Evolutionary conservation across 1,140 invertebrate species (phyloP), one percentile per base, ranked within the genome.

Genomic region (Pomacea maculata): DNA sequence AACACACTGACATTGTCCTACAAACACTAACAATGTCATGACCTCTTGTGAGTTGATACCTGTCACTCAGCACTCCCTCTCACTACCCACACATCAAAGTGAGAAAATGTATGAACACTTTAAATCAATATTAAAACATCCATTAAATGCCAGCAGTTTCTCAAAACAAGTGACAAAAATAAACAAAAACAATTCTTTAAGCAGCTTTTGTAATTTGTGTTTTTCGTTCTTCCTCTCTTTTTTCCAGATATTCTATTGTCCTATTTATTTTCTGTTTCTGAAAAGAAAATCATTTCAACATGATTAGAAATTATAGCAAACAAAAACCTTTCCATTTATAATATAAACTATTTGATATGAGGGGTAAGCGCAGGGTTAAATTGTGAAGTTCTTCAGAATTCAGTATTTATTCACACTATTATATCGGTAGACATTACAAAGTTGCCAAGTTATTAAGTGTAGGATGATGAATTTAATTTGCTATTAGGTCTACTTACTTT

Each of bases 161-260:
- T 34, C 10, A n/a, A 70, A n/a, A 45, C 34, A 45, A 70, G 12
- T 29, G 29, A 17, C 12, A 57, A 76, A 57, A 76, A 5, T 2
- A 9, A 52, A 12, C 14, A 7, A 9, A 11, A 54, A 17, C 10
- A 52, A 8, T 29, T 14, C 67, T 29, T 9, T 34, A 17, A n/a
- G 77, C 67, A 67, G 54, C 55, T n/a, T 57, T 25, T 11, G 10
- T 34, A n/a, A 34, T 34, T 25, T 52, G 25, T 29, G 21, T 70
- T 19, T n/a, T 19, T 67, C 74, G 67, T 73, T 78, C 70, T 55
- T 81, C 80, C 45, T 75, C 45, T 71, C 70, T 76, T 63, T 73
- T 81, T 64, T 81, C 80, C 75, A 81, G 54, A 21, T 73, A 76
- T 14, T 81, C 80, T 45, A 81, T 81, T 11, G 80, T 81, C 70